Base-by-base conservation (phyloP, 2,113 vertebrate species). In the Mastomys coucha region DNA sequence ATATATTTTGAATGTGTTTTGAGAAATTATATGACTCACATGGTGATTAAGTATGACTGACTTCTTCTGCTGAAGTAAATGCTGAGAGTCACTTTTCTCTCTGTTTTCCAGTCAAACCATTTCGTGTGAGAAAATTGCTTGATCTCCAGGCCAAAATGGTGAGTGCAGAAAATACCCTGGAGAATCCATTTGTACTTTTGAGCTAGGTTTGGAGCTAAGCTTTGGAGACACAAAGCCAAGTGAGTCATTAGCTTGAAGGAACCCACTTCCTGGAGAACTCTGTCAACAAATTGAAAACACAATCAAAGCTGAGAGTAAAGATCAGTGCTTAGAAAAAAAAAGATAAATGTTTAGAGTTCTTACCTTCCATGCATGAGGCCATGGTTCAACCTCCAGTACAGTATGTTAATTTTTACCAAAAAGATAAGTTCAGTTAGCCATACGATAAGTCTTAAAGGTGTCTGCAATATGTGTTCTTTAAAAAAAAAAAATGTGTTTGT, bases 81-180 rank as follows among this genome's bases (percentile, higher is more conserved):
- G 24, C 63, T 63, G 81, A 33, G 16, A 81, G 14, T 0, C 0
- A 51, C 77, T 91, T 95, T 97, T 88, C 69, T 96, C 91, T 95
- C 56, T 36, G 63, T 97, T 95, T 98, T 95, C 60, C 95, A 99
- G 99, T 99, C 87, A 99, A 98, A 86, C 99, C 99, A 87, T 99
- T 99, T 98, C 99, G 99, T 98, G 98, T 99, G 73, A 99, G 99
- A 97, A 99, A 97, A 92, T 98, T 99, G 31, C 98, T 99, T 98
- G 99, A 99, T 51, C 98, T 99, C 42, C 99, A 99, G 88, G 94
- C 98, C 89, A 99, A 98, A 99, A 98, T 99, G 99, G 99, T 99
- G 98, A 99, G 98, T 98, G 65, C 49, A 22, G 70, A 84, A 86
- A 94, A 96, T 67, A 92, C 65, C 42, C 80, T 56, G 81, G 65